Base-by-base conservation (phyloP, 1,140 invertebrate species). In the Scaptomyza montana region DNA sequence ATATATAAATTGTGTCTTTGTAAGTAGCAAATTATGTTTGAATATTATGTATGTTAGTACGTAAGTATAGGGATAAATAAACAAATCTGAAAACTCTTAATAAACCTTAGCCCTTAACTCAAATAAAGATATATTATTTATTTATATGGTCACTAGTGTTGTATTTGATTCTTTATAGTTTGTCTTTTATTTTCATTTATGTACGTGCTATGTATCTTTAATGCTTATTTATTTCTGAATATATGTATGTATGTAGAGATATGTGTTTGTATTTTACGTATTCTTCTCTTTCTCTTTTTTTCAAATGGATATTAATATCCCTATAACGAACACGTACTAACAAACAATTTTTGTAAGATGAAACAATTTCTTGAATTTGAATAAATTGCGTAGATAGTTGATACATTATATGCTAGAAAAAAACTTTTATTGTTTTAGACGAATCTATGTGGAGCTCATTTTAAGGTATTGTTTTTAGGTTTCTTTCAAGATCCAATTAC, bases 161-260 rank as follows among this genome's bases (percentile, higher is more conserved):
- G 6, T 47, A 19, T 8, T 2, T 25, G 33, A 3, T 36, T 41
- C 5, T 9, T 53, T 25, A 8, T 46, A 47, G 5, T 16, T n/a
- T 65, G 61, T 71, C 28, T 71, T 71, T 71, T 71, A 57, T 47
- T 71, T 57, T 21, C 30, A 9, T 61, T 5, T 61, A 45, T 46
- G 39, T 33, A 33, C 28, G 39, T 46, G 13, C 9, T 47, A 8
- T 63, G 21, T 25, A 28, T 47, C 9, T 21, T 12, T 21, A 13
- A 55, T 30, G 28, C 56, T 45, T 12, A 9, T 49, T 19, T 53
- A 21, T 51, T 28, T 50, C 0, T 36, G n/a, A 33, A 13, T 36
- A 53, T 36, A 5, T n/a, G n/a, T 16, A 16, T 25, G 10, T 36
- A 3, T 30, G 28, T 54, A 19, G n/a, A 53, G 9, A 19, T 47